Evolutionary conservation across 2,888 invertebrate genomes (phyloP).

Genomic region (Acleris holmiana): DNA sequence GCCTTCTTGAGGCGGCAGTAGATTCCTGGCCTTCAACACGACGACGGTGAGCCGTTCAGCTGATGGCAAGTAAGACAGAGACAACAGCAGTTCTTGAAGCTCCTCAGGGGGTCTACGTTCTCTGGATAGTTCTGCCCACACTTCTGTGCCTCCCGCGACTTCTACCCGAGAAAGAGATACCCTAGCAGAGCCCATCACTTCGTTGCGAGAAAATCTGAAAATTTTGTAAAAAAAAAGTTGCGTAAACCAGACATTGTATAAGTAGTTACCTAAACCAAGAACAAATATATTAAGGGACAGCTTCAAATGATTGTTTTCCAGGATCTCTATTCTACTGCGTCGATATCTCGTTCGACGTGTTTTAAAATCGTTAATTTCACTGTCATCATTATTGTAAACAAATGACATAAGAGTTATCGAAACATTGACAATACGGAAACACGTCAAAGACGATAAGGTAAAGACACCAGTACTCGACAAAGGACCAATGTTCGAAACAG

Average conservation of each 20-base stretch:
- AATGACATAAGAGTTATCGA: too few relatives aligned
- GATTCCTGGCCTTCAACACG: constrained; percentile 92
- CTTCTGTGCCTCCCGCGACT: constrained; percentile 90
- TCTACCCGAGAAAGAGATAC: constrained; percentile 91
- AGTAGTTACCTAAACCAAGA: background rate
- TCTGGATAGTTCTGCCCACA: constrained; percentile 94
- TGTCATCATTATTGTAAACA: too few relatives aligned
- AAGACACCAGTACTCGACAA: too few relatives aligned
- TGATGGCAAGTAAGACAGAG: constrained; percentile 94
- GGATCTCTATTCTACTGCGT: too few relatives aligned
- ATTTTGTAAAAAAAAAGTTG: background rate
- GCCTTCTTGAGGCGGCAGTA: constrained; percentile 88
- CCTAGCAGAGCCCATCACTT: constrained; percentile 93
- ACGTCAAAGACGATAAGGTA: too few relatives aligned
- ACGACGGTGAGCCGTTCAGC: constrained; percentile 94
- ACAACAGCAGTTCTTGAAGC: constrained; percentile 91
- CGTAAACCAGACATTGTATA: background rate
- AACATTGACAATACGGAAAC: too few relatives aligned
- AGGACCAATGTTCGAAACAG: too few relatives aligned
- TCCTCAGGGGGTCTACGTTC: constrained; percentile 93
- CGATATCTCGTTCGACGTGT: too few relatives aligned
- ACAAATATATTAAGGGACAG: too few relatives aligned
- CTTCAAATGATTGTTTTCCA: too few relatives aligned
- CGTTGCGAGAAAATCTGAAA: constrained; percentile 91
- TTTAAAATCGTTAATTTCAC: too few relatives aligned